Conservation (phyloP, 2,888 invertebrate genomes). For the Malachius bipustulatus region DNA sequence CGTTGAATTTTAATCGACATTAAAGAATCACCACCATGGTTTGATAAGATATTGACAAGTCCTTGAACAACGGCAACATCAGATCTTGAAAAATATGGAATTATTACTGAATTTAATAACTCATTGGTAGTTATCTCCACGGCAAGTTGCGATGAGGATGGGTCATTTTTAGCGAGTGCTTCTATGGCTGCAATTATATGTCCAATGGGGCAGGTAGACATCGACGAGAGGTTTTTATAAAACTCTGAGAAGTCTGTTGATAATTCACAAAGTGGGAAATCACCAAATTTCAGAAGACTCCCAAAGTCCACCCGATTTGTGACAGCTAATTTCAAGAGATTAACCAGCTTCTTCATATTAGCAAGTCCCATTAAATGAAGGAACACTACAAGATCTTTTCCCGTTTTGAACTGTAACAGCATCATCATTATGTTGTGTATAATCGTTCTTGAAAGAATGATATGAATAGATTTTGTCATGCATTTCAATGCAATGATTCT, state of each 20-base stretch:
- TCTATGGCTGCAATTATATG: conserved; percentile 37
- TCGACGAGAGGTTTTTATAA: conserved; percentile 26
- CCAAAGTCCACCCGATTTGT: conserved; percentile 41
- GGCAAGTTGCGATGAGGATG: conserved; percentile 42
- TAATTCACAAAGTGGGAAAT: conserved; percentile 22
- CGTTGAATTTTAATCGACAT: conserved; percentile 33
- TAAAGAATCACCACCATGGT: conserved; percentile 36
- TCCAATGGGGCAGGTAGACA: conserved; percentile 31
- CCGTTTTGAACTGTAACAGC: conserved; percentile 28
- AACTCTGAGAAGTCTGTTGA: conserved; percentile 29
- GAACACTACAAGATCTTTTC: conserved; percentile 29
- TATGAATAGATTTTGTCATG: conserved; percentile 40
- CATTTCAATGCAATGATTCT: conserved; percentile 41
- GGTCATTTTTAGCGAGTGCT: conserved; percentile 43
- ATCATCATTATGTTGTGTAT: conserved; percentile 44
- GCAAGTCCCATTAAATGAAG: conserved; percentile 38
- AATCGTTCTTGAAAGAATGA: conserved; percentile 43
- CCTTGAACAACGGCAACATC: conserved; percentile 47
- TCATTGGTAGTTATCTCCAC: conserved; percentile 46
- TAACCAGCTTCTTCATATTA: conserved; percentile 45
- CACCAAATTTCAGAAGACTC: conserved; percentile 24
- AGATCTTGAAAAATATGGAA: conserved; percentile 28
- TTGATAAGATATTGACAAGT: conserved; percentile 43
- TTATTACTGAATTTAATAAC: conserved; percentile 37
- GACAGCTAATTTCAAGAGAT: conserved; percentile 48